Conservation (phyloP, 1,140 invertebrate genomes). For the Drosophila sulfurigaster region DNA sequence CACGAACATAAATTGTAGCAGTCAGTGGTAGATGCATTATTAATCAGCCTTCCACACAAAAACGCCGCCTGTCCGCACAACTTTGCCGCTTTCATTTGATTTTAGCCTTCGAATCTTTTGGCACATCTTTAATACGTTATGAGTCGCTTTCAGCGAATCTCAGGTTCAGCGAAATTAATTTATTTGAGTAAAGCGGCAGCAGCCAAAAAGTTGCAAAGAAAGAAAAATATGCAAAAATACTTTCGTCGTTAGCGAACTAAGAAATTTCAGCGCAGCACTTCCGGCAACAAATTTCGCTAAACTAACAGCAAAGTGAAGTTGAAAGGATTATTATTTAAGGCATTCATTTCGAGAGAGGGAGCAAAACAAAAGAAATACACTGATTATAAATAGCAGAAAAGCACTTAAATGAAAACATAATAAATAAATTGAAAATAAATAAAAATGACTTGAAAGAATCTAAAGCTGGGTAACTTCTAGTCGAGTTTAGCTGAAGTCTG, state of each 20-base stretch:
- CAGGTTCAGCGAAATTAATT: neutral
- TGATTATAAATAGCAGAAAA: too few species aligned
- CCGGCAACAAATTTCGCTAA: too few species aligned
- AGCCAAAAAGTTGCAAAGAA: neutral
- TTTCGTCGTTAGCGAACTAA: neutral
- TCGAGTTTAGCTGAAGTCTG: too few species aligned
- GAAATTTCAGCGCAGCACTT: neutral
- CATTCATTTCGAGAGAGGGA: too few species aligned
- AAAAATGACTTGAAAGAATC: too few species aligned
- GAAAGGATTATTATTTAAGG: too few species aligned
- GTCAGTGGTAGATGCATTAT: constrained; percentile 8
- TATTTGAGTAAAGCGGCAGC: neutral
- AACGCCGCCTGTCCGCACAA: neutral
- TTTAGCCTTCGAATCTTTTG: neutral
- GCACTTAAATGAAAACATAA: too few species aligned
- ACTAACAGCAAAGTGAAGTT: too few species aligned
- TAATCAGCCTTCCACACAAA: neutral
- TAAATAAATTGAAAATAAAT: too few species aligned
- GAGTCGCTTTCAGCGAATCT: neutral
- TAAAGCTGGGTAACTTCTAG: too few species aligned
- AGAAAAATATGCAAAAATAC: neutral
- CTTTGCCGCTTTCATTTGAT: neutral
- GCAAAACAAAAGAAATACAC: too few species aligned
- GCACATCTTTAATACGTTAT: constrained; percentile 3
- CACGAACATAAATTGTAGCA: constrained; percentile 1